Evolutionary conservation across 2,113 vertebrate species (phyloP).

Genomic region (Pogona vitticeps): DNA sequence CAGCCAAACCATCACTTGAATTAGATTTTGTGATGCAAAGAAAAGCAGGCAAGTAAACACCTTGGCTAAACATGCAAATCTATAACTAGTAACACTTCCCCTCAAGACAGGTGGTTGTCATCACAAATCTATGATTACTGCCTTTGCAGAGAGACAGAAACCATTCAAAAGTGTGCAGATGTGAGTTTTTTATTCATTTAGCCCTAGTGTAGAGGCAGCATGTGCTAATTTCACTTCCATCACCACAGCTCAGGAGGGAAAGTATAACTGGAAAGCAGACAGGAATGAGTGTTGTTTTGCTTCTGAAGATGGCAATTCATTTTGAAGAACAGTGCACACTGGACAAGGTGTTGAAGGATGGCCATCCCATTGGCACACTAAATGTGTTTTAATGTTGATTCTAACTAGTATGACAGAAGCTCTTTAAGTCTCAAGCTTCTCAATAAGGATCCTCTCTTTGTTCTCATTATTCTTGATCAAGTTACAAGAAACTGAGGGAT

Average conservation of each 20-base stretch:
- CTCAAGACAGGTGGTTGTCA: too few species aligned
- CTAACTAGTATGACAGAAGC: neutral
- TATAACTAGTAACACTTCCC: too few species aligned
- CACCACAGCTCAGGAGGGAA: neutral
- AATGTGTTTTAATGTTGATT: neutral
- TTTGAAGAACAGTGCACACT: neutral
- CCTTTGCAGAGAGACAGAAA: too few species aligned
- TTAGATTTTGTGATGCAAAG: too few species aligned
- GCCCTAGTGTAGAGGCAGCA: neutral
- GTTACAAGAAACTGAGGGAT: neutral
- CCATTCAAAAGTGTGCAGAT: too few species aligned
- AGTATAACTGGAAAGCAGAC: neutral
- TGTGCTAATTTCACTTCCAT: neutral
- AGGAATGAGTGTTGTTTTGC: neutral
- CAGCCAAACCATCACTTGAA: too few species aligned
- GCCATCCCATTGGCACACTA: neutral
- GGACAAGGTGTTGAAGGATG: neutral
- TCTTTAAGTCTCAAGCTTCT: neutral
- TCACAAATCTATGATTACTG: too few species aligned
- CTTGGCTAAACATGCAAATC: too few species aligned
- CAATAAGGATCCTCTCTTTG: neutral
- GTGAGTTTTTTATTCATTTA: neutral
- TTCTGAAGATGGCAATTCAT: neutral
- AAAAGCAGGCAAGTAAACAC: too few species aligned
- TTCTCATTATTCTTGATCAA: neutral